Percentiles rank a stretch among this genome's conserved stretches.
Conservation (phyloP, 2,888 invertebrate species). For the Molorchus minor region DNA sequence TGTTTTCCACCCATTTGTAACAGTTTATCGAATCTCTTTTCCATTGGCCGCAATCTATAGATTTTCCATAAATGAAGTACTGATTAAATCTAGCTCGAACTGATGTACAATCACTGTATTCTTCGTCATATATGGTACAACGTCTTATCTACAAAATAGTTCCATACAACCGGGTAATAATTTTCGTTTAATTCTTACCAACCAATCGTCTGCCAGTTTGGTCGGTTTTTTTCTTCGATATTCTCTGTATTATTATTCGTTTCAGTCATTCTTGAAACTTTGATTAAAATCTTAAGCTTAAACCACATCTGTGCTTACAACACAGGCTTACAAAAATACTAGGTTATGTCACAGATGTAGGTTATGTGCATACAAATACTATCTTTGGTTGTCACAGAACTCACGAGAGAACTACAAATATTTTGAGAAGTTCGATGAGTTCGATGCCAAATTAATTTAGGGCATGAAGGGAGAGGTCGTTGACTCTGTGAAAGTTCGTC, state of each 20-base stretch:
- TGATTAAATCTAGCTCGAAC: constrained; percentile 83
- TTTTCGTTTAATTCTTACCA: constrained; percentile 44
- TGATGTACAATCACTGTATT: constrained; percentile 82
- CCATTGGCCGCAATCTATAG: constrained; percentile 81
- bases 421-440: too few species aligned
- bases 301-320: too few species aligned
- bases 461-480: too few species aligned
- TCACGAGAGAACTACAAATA: too few species aligned
- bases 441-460: too few species aligned
- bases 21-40: constrained; percentile 81
- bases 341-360: too few species aligned
- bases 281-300: too few species aligned
- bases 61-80: constrained; percentile 81
- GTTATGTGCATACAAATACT: too few species aligned
- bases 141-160: constrained; percentile 76
- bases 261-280: not conserved
- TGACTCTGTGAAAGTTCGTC: too few species aligned
- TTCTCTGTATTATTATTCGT: constrained; percentile 3
- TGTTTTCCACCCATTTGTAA: constrained; percentile 69
- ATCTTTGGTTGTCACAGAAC: too few species aligned
- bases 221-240: constrained; percentile 7
- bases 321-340: too few species aligned
- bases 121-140: constrained; percentile 81
- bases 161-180: not conserved
- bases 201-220: constrained; percentile 50